Conservation (phyloP, 2,888 invertebrate species). For the Dendrolimus pini region DNA sequence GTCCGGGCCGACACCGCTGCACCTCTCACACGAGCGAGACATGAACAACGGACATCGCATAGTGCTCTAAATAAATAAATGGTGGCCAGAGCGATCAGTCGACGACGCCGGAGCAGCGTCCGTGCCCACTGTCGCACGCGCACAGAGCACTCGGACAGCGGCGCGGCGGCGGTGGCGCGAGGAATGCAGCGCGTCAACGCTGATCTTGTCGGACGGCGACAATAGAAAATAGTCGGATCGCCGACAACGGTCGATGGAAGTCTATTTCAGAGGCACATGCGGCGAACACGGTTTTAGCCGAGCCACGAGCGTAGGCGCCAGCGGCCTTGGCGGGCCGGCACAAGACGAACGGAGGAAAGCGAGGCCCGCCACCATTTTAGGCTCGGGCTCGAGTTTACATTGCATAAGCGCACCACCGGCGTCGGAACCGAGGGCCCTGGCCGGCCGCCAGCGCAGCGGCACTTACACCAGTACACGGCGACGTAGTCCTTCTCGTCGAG, state of each 20-base stretch:
- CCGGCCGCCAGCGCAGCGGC: slow-evolving; percentile 35
- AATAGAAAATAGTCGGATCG: slow-evolving; percentile 63
- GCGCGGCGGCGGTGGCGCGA: slow-evolving; percentile 17
- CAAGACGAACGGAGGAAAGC: slow-evolving; percentile 60
- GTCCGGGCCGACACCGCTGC: slow-evolving; percentile 30
- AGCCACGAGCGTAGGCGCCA: slow-evolving; percentile 68
- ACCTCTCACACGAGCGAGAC: slow-evolving; percentile 35
- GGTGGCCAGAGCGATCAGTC: neutral
- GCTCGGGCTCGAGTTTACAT: slow-evolving; percentile 27
- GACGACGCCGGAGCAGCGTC: neutral
- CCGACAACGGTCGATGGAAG: slow-evolving; percentile 58
- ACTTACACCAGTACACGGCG: slow-evolving; percentile 98
- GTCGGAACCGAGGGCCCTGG: slow-evolving; percentile 35
- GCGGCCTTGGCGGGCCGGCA: slow-evolving; percentile 61
- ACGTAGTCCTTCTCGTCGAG: slow-evolving; percentile 95
- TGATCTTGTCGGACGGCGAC: slow-evolving; percentile 49
- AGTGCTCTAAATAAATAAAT: neutral
- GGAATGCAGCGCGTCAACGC: slow-evolving; percentile 40
- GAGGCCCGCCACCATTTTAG: slow-evolving; percentile 73
- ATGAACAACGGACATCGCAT: slow-evolving; percentile 31
- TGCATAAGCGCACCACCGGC: slow-evolving; percentile 55
- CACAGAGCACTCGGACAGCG: slow-evolving; percentile 2
- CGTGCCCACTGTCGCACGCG: neutral
- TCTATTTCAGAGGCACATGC: slow-evolving; percentile 63
- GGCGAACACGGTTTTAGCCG: slow-evolving; percentile 60